Evolutionary conservation across 2,113 vertebrate species (phyloP).

Genomic region (Cinclus cinclus): DNA sequence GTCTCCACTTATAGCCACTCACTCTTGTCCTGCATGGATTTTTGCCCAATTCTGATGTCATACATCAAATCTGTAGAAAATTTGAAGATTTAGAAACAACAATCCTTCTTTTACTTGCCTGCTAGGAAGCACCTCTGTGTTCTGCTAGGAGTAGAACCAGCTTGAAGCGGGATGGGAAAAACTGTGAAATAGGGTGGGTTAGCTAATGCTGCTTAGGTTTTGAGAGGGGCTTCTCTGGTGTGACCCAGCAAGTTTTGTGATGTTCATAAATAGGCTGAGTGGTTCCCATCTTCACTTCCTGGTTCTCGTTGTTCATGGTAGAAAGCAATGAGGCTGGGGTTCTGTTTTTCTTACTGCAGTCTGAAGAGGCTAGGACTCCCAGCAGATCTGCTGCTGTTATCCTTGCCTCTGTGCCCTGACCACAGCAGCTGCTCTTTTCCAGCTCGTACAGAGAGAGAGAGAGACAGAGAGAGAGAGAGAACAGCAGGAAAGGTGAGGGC

Average conservation of each 20-base stretch:
- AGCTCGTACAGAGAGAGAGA: background rate
- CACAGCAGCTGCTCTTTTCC: background rate
- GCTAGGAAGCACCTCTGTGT: background rate
- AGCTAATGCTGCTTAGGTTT: background rate
- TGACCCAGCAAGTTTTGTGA: background rate
- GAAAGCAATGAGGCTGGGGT: background rate
- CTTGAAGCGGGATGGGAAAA: background rate
- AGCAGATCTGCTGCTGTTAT: background rate
- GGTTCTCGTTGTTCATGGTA: background rate
- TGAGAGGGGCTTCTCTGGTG: background rate
- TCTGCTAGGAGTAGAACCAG: background rate
- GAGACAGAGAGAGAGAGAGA: background rate
- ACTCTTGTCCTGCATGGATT: background rate
- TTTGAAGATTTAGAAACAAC: background rate
- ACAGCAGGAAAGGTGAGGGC: background rate
- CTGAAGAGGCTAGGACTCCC: background rate
- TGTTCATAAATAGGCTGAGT: background rate
- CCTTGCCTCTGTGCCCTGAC: background rate
- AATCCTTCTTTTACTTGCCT: background rate
- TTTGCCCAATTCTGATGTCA: background rate
- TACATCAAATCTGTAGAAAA: background rate
- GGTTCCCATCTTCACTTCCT: background rate
- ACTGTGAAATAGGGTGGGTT: background rate
- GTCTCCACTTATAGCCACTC: background rate
- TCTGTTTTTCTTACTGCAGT: background rate